phyloP scores from a whole-genome alignment of 1,140 invertebrate genomes.

The Pseudomyrmex dendroicus region DNA sequence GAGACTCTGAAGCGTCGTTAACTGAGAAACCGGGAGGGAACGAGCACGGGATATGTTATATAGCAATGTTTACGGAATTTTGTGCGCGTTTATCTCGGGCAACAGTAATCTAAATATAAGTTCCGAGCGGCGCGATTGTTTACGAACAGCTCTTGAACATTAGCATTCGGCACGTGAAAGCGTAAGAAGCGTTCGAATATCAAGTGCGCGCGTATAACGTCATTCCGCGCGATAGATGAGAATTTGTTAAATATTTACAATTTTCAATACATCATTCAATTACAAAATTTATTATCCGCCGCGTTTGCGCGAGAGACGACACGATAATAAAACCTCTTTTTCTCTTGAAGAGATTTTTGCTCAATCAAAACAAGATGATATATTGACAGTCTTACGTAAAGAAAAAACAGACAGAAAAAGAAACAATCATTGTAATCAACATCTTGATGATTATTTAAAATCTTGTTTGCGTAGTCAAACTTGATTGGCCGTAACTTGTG shows the following conservation, averaged over 20 bases:
- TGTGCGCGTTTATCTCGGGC: background rate
- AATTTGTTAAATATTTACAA: too few species aligned
- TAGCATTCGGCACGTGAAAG: background rate
- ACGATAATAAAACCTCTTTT: background rate
- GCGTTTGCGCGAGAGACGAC: background rate
- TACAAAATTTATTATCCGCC: too few species aligned
- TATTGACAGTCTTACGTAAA: too few species aligned
- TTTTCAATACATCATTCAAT: too few species aligned
- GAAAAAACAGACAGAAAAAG: too few species aligned
- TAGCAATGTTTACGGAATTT: background rate
- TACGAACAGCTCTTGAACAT: slow-evolving; percentile 51
- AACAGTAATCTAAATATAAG: slow-evolving; percentile 58
- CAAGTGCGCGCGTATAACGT: background rate
- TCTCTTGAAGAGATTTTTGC: too few species aligned
- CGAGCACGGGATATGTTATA: too few species aligned
- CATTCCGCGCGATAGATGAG: too few species aligned
- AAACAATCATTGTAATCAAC: too few species aligned
- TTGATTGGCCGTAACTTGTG: background rate
- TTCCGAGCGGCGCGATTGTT: slow-evolving; percentile 42
- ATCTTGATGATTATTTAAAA: background rate
- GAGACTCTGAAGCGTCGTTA: too few species aligned
- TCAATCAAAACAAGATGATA: too few species aligned
- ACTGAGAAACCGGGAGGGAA: background rate
- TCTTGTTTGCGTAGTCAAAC: background rate
- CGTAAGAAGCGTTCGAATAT: background rate